Conservation (phyloP, 2,888 invertebrate genomes). For the Camponotus fellah region DNA sequence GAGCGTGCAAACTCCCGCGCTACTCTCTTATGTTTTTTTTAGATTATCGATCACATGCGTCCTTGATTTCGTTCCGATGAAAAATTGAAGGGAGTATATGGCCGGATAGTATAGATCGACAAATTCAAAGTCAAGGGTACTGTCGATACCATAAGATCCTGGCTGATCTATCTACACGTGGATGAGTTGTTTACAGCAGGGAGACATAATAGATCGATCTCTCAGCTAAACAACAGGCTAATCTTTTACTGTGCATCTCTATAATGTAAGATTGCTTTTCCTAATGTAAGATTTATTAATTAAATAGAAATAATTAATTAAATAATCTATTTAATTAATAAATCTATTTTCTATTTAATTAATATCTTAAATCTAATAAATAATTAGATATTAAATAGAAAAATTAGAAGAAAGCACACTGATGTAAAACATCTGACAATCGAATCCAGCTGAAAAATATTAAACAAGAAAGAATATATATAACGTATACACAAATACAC, state of each 20-base stretch:
- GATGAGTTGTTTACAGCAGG: conserved; percentile 14
- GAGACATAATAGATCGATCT: background rate
- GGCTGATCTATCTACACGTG: background rate
- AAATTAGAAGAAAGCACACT: background rate
- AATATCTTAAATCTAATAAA: no score
- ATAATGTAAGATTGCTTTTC: background rate
- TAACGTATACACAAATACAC: no score
- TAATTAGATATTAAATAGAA: background rate
- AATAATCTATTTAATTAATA: no score
- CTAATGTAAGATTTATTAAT: background rate
- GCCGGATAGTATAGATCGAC: conserved; percentile 49
- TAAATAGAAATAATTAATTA: no score
- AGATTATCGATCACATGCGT: conserved; percentile 74
- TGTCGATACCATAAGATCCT: background rate
- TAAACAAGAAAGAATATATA: background rate
- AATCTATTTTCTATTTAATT: no score
- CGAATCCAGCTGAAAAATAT: background rate
- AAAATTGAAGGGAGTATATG: conserved; percentile 74
- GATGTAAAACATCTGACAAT: background rate
- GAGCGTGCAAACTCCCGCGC: conserved; percentile 35
- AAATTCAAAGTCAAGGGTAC: conserved; percentile 73
- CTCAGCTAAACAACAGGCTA: no score
- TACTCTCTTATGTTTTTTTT: conserved; percentile 61
- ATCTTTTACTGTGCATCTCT: background rate
- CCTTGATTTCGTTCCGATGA: conserved; percentile 77